These are phyloP conservation scores for Neodiprion virginianus DNA, from an alignment of 1,140 invertebrate genomes.

Conservation along the genomic window DNA sequence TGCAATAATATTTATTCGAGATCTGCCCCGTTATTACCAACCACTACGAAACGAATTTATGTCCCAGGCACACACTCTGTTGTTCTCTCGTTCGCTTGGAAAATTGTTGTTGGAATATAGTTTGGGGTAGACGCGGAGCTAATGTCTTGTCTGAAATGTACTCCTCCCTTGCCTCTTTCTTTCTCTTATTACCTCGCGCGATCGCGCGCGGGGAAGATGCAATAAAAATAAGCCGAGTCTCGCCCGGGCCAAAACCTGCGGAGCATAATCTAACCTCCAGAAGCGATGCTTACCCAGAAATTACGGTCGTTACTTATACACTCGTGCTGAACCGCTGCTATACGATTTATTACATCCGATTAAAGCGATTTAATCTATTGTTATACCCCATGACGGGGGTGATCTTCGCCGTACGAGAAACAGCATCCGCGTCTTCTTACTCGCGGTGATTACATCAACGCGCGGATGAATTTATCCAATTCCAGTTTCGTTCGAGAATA, in stretches of 20 bases:
- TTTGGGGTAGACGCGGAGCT: neutral
- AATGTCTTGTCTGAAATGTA: slow-evolving; percentile 1
- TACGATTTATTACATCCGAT: slow-evolving; percentile 3
- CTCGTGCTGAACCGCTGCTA: neutral
- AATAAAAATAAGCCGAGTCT: neutral
- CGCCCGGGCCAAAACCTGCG: neutral
- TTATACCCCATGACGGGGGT: neutral
- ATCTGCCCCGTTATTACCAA: slow-evolving; percentile 30
- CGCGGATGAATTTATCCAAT: neutral
- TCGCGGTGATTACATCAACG: neutral
- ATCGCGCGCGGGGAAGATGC: neutral
- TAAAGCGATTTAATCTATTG: neutral
- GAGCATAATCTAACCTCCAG: neutral
- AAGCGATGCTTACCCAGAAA: neutral
- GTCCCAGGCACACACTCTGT: neutral
- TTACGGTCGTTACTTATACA: neutral
- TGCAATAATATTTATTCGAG: slow-evolving; percentile 47
- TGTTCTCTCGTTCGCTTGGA: neutral
- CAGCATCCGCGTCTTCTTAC: neutral
- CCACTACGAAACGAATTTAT: neutral
- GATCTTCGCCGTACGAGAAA: neutral
- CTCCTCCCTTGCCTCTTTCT: neutral
- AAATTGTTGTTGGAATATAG: neutral
- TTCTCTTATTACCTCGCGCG: no score
- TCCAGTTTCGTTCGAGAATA: no score